Evolutionary conservation across 2,113 vertebrate genomes (phyloP), one percentile per base, ranked within the genome.

Genomic region (Tiliqua scincoides): DNA sequence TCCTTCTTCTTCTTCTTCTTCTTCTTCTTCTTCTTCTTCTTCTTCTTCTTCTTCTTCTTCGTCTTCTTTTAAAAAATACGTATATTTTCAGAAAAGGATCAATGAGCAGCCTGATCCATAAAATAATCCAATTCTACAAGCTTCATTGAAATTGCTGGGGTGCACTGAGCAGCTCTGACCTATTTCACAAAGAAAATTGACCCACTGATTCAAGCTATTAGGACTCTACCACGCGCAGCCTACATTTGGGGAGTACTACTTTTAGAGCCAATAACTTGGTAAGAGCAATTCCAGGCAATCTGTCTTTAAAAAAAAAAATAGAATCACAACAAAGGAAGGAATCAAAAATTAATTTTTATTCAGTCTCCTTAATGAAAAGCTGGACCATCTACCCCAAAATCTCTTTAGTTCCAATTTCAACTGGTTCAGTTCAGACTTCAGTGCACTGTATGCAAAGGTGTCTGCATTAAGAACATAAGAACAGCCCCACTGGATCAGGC

Each of bases 11-110:
- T 84, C 27, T 70, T 35, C 18, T 71, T 83, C 2, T 83, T 35
- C 20, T 32, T 74, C 1, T 75, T 54, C n/a, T n/a, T 89, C 86
- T 23, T 73, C 20, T n/a, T n/a, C n/a, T n/a, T n/a, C n/a, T n/a
- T 40, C 3, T 67, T 84, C 27, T 70, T 35, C 18, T 71, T 83
- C 2, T 83, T 35, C 20, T 32, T 74, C 1, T 75, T 54, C n/a
- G n/a, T n/a, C n/a, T n/a, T n/a, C n/a, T n/a, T n/a, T n/a, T n/a
- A 54, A 54, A 54, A 54, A 54, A 54, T n/a, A n/a, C n/a, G n/a
- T 15, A 57, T 15, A 83, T 76, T 57, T 86, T 72, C 78, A 91
- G 89, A 92, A 81, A 82, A 21, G 80, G 87, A 21, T 65, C 70
- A 87, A 14, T 20, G 72, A 32, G 59, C 48, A 35, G 40, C 61